phyloP scores from a whole-genome alignment of 2,113 vertebrate genomes.

The Coryphaenoides rupestris region DNA sequence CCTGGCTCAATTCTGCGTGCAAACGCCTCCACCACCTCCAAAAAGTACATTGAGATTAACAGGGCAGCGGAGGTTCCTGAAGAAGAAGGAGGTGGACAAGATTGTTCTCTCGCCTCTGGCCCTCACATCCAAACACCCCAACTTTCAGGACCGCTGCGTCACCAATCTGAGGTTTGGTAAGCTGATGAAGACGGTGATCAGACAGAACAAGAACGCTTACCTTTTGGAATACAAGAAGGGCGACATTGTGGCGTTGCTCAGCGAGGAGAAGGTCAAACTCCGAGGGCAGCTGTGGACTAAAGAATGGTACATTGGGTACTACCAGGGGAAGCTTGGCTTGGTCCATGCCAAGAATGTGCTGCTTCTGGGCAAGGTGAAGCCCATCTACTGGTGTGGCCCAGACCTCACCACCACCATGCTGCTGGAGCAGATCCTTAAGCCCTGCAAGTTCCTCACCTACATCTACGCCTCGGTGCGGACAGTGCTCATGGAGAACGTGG shows the following conservation, averaged over 20 bases:
- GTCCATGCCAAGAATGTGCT: conserved; percentile 92
- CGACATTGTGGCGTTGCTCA: conserved; percentile 86
- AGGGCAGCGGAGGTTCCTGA: conserved; percentile 87
- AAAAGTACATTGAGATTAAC: conserved; percentile 74
- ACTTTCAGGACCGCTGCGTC: conserved; percentile 88
- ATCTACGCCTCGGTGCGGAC: conserved; percentile 94
- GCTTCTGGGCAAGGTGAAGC: conserved; percentile 84
- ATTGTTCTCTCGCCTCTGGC: conserved; percentile 91
- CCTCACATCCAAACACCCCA: conserved; percentile 82
- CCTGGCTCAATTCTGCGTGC: conserved; percentile 92
- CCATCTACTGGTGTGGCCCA: conserved; percentile 82
- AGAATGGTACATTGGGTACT: conserved; percentile 97
- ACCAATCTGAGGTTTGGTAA: conserved; percentile 87
- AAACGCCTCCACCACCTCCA: conserved; percentile 86
- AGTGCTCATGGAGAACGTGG: conserved; percentile 93
- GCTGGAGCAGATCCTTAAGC: conserved; percentile 91
- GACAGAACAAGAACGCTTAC: conserved; percentile 92
- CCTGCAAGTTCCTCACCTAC: conserved; percentile 96
- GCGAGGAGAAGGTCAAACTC: conserved; percentile 90
- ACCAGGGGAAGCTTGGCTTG: conserved; percentile 88
- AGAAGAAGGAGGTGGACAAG: conserved; percentile 94
- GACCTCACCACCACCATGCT: conserved; percentile 85
- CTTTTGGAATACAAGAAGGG: conserved; percentile 96
- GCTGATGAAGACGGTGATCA: conserved; percentile 88
- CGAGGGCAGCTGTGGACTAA: conserved; percentile 94